Percentiles rank a stretch among this genome's conserved stretches.
These are phyloP conservation scores for Pan paniscus DNA, from an alignment of 2,113 vertebrate species.

Conservation along the genomic window DNA sequence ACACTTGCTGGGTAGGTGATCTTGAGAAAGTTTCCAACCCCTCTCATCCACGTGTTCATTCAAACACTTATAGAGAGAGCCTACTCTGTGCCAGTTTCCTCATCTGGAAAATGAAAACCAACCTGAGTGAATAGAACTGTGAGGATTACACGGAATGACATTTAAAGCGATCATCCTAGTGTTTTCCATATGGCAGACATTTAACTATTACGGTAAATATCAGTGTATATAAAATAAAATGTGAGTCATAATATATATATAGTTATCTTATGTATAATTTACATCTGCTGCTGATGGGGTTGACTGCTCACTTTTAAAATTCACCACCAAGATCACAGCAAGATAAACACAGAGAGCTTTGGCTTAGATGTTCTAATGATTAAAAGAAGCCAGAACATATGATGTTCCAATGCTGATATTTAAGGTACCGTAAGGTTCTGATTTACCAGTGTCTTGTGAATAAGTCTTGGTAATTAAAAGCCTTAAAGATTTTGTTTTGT, in stretches of 20 bases:
- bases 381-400: neutral
- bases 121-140: neutral
- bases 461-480: slow-evolving; percentile 7
- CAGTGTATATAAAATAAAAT: neutral
- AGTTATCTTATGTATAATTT: neutral
- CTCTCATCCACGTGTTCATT: neutral
- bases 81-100: neutral
- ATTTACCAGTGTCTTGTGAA: neutral
- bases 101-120: neutral
- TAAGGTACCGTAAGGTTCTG: neutral
- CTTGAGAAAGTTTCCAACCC: neutral
- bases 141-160: neutral
- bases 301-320: neutral
- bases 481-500: neutral
- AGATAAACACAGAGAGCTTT: neutral
- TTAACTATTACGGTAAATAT: neutral
- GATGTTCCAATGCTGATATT: neutral
- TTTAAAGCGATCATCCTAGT: neutral
- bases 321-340: neutral
- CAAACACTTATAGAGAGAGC: neutral
- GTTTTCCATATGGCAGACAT: neutral
- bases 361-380: neutral
- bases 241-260: neutral
- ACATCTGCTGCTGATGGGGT: neutral
- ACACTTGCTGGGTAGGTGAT: neutral